Evolutionary conservation across 2,797 vertebrate species (phyloP).

Genomic region (Darevskia nairensis): DNA sequence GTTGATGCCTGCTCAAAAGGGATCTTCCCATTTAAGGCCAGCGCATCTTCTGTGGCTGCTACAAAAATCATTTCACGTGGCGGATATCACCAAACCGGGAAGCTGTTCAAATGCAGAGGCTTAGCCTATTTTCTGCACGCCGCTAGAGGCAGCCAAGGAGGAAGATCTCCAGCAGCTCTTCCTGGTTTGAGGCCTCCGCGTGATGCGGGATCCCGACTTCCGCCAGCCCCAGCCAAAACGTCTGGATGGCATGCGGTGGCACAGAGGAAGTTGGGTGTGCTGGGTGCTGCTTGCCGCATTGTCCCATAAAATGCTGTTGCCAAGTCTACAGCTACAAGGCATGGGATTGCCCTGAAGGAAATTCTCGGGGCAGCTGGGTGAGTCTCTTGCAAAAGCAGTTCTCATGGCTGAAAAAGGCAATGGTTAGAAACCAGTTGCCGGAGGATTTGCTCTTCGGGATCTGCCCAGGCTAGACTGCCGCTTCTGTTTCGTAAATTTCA

Average conservation of each 20-base stretch:
- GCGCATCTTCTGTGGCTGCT: neutral
- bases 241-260: no score
- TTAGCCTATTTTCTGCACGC: no score
- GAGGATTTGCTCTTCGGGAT: constrained; percentile 16
- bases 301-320: neutral
- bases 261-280: no score
- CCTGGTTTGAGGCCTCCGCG: no score
- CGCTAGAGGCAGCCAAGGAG: no score
- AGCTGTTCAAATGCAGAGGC: no score
- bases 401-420: neutral
- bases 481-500: constrained; percentile 79
- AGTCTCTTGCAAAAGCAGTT: fast-evolving
- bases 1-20: no score
- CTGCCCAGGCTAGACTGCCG: constrained; percentile 64
- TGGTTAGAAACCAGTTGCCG: neutral
- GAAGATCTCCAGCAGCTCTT: neutral
- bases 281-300: no score
- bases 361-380: neutral
- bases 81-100: no score
- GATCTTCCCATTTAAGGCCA: fast-evolving
- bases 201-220: no score
- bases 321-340: neutral
- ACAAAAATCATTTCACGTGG: no score
- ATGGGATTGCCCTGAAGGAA: neutral
- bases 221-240: no score